These are phyloP conservation scores for Drosophila jambulina DNA, from an alignment of 1,140 invertebrate genomes.

Conservation along the genomic window DNA sequence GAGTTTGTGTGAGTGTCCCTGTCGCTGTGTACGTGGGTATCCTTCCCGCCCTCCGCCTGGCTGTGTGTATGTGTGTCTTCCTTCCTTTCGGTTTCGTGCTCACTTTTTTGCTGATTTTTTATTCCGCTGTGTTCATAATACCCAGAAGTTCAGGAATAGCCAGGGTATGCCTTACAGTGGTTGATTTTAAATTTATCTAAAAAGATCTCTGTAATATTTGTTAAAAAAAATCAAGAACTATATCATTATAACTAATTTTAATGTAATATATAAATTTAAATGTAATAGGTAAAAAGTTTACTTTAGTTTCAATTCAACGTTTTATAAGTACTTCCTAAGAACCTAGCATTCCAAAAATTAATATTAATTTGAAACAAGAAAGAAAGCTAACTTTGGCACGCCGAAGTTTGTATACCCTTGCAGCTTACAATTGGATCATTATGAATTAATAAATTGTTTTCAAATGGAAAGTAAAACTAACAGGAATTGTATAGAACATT, in stretches of 20 bases:
- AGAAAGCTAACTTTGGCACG: no score
- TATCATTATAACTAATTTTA: neutral
- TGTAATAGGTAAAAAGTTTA: no score
- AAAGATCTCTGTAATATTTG: neutral
- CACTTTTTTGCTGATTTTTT: slow-evolving; percentile 48
- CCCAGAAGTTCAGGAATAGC: neutral
- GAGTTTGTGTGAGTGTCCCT: slow-evolving; percentile 4
- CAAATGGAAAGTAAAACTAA: no score
- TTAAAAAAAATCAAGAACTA: neutral
- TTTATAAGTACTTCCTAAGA: no score
- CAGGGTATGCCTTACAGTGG: neutral
- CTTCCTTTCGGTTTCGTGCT: slow-evolving; percentile 82
- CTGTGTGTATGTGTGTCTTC: slow-evolving; percentile 65
- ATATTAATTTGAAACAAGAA: no score
- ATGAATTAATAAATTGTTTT: no score
- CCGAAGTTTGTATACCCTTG: no score
- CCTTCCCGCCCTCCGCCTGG: slow-evolving; percentile 20
- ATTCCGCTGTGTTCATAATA: slow-evolving; percentile 10
- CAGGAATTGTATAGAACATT: no score
- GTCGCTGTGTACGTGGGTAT: slow-evolving; percentile 20
- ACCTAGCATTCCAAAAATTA: no score
- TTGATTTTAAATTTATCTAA: neutral
- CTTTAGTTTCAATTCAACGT: no score
- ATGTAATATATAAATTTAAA: no score
- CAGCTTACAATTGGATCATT: no score